Percentiles rank a stretch among this genome's conserved stretches.
phyloP scores from a whole-genome alignment of 2,113 vertebrate genomes.

The Chaetorhynchus papuensis region DNA sequence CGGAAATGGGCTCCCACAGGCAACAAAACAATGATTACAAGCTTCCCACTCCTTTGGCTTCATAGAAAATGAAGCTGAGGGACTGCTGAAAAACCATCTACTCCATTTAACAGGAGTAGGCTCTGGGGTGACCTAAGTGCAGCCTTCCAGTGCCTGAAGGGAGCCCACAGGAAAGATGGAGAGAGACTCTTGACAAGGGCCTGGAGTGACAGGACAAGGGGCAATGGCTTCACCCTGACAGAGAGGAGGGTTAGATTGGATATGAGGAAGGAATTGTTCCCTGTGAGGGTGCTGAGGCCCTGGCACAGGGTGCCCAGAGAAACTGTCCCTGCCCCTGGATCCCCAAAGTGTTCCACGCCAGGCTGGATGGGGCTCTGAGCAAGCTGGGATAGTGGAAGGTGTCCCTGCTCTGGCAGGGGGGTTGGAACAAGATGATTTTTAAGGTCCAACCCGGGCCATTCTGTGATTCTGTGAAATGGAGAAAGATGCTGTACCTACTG shows the following conservation, averaged over 20 bases:
- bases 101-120: not conserved
- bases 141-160: not conserved
- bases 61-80: not conserved
- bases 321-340: not conserved
- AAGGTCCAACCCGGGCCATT: not conserved
- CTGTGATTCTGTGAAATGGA: not conserved
- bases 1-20: not conserved
- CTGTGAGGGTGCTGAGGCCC: not conserved
- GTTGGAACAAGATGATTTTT: not conserved
- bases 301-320: not conserved
- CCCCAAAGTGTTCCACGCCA: fast-evolving
- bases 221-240: not conserved
- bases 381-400: not conserved
- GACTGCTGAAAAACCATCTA: not conserved
- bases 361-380: not conserved
- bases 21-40: not conserved
- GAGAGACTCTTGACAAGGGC: not conserved
- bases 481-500: not conserved
- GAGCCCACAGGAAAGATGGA: not conserved
- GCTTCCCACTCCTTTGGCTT: not conserved
- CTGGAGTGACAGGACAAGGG: not conserved
- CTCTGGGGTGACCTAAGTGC: not conserved
- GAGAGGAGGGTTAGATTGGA: fast-evolving
- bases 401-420: not conserved
- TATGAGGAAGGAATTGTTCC: not conserved